Evolutionary conservation across 1,140 invertebrate species (phyloP).

Genomic region (Drosophila tristis): DNA sequence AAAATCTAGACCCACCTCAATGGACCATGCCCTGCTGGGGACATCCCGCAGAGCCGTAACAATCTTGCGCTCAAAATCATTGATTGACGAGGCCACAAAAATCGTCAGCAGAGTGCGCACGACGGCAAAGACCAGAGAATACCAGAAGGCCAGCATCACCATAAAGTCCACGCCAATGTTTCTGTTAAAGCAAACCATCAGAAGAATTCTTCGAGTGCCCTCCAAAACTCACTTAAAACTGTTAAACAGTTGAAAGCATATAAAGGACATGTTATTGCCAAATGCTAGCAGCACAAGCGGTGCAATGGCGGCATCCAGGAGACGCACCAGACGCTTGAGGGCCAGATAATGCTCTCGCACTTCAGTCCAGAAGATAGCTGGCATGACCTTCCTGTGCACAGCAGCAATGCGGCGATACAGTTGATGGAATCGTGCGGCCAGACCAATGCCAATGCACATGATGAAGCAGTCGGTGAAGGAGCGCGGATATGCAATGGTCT

Average conservation of each 20-base stretch:
- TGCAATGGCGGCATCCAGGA: slow-evolving; percentile 86
- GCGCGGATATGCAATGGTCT: slow-evolving; percentile 77
- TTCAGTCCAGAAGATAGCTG: slow-evolving; percentile 86
- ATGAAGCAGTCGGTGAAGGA: slow-evolving; percentile 87
- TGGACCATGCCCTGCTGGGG: slow-evolving; percentile 85
- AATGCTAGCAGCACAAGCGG: slow-evolving; percentile 67
- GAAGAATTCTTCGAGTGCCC: too few relatives aligned
- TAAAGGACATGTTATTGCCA: slow-evolving; percentile 82
- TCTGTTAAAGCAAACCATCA: slow-evolving; percentile 34
- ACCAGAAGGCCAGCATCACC: slow-evolving; percentile 86
- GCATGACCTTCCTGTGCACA: slow-evolving; percentile 86
- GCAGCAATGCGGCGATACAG: slow-evolving; percentile 85
- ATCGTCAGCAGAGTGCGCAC: slow-evolving; percentile 86
- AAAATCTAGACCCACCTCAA: slow-evolving; percentile 84
- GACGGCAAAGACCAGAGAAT: slow-evolving; percentile 87
- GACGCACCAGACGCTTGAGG: slow-evolving; percentile 88
- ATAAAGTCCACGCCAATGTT: slow-evolving; percentile 74
- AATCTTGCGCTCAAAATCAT: slow-evolving; percentile 87
- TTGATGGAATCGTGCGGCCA: slow-evolving; percentile 86
- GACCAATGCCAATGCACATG: slow-evolving; percentile 86
- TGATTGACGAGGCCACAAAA: slow-evolving; percentile 86
- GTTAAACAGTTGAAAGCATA: slow-evolving; percentile 81
- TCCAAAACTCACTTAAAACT: slow-evolving; percentile 70
- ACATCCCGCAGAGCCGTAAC: slow-evolving; percentile 86
- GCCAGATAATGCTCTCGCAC: slow-evolving; percentile 86